These are phyloP conservation scores for Diglossa cyanea DNA, from an alignment of 2,797 vertebrate genomes.

Conservation along the genomic window DNA sequence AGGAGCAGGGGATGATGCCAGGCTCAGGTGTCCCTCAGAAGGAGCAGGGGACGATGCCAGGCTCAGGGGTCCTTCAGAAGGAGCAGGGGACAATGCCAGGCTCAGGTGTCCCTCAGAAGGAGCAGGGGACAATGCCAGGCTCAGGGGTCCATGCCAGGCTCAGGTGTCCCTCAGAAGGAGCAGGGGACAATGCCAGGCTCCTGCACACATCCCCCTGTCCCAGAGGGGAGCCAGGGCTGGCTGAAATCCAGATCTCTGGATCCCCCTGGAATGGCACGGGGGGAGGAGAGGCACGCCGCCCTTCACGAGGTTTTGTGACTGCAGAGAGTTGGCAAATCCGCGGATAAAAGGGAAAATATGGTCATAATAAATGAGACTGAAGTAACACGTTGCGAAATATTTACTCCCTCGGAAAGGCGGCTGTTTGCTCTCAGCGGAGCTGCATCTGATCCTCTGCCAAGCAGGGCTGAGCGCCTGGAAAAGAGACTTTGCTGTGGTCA, in stretches of 20 bases:
- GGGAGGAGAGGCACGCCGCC: not conserved
- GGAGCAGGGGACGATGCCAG: not conserved
- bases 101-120: not conserved
- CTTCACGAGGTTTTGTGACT: not conserved
- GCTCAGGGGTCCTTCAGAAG: not conserved
- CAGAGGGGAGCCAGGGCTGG: not conserved
- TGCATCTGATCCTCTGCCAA: slow-evolving; percentile 51
- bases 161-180: not conserved
- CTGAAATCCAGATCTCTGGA: not conserved
- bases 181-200: not conserved
- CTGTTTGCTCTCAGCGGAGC: slow-evolving; percentile 48
- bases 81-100: not conserved
- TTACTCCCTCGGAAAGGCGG: slow-evolving; percentile 18
- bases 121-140: not conserved
- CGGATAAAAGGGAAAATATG: slow-evolving; percentile 10
- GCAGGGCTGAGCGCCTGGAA: not conserved
- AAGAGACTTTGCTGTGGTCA: not conserved
- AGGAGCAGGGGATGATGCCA: not conserved
- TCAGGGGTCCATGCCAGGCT: not conserved
- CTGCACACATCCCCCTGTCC: not conserved
- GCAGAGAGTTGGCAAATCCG: not conserved
- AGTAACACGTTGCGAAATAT: slow-evolving; percentile 34
- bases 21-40: not conserved
- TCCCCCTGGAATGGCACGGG: accelerated
- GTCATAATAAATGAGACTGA: slow-evolving; percentile 27